A percentile compares a stretch with the other conserved stretches of the same genome.
These are phyloP conservation scores for Mormoops blainvillei DNA, from an alignment of 2,113 vertebrate species.

Conservation along the genomic window DNA sequence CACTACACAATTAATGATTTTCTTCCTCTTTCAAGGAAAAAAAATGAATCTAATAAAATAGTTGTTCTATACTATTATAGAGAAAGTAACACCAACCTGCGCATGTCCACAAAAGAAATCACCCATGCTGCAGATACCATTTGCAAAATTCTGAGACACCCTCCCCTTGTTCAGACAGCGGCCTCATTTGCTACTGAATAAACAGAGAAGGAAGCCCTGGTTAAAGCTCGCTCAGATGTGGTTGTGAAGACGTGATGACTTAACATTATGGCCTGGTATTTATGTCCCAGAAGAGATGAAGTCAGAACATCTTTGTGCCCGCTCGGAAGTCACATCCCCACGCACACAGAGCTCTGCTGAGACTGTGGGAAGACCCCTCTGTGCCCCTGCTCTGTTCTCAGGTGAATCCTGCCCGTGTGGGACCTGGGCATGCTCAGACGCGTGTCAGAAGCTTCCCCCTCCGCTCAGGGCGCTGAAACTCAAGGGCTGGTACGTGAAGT, in stretches of 20 bases:
- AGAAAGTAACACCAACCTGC: not conserved
- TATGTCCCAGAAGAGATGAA: not conserved
- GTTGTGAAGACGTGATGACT: not conserved
- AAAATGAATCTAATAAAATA: not conserved
- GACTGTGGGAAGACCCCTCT: not conserved
- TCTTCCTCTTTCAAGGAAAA: conserved; percentile 1
- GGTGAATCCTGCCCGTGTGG: not conserved
- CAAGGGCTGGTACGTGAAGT: not conserved
- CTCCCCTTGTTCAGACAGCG: not conserved
- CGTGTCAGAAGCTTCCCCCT: not conserved
- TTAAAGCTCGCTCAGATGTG: not conserved
- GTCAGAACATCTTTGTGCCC: not conserved
- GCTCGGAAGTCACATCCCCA: not conserved
- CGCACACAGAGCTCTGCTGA: not conserved
- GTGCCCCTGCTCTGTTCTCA: not conserved
- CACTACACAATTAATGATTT: not conserved
- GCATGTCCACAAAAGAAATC: not conserved
- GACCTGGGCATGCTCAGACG: not conserved
- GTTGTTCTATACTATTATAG: not conserved
- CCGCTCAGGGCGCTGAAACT: not conserved
- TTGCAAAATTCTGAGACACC: not conserved
- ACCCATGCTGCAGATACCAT: not conserved
- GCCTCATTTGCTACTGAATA: not conserved
- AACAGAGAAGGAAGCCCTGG: not conserved
- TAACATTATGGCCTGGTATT: not conserved